These are phyloP conservation scores for Morelia viridis DNA, from an alignment of 2,797 vertebrate species.

Conservation along the genomic window DNA sequence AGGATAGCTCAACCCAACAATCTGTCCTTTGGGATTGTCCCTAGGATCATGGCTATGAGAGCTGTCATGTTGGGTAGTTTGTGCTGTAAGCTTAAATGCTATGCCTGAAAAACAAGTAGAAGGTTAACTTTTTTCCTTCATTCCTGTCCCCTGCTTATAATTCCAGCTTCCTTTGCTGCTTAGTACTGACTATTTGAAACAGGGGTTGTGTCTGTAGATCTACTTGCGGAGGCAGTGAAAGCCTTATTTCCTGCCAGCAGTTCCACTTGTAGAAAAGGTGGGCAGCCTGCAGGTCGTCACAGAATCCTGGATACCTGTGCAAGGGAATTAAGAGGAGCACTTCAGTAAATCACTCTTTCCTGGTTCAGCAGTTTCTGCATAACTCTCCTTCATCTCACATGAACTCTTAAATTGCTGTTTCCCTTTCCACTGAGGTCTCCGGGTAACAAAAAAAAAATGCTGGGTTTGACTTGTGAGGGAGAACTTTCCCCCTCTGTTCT, in stretches of 20 bases:
- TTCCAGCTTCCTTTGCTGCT: background rate
- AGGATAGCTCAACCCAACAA: background rate
- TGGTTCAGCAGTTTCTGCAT: background rate
- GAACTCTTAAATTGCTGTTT: background rate
- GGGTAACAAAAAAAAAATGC: background rate
- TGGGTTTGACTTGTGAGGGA: background rate
- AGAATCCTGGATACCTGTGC: background rate
- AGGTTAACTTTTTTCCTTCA: background rate
- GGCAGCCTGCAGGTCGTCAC: background rate
- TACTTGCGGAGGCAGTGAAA: background rate
- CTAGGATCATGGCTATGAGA: background rate
- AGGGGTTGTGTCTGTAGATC: background rate
- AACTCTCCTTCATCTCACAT: background rate
- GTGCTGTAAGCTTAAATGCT: constrained; percentile 11
- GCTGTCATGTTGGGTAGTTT: background rate
- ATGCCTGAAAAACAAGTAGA: background rate
- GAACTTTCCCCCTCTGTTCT: background rate
- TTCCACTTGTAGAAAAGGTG: background rate
- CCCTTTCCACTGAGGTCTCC: background rate
- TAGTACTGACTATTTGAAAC: background rate
- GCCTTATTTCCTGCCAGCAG: background rate
- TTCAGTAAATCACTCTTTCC: background rate
- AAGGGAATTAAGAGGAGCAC: background rate
- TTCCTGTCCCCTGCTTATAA: background rate
- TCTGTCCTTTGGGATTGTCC: background rate